Base-by-base conservation (phyloP, 2,888 invertebrate species). In the Trichopria drosophilae region DNA sequence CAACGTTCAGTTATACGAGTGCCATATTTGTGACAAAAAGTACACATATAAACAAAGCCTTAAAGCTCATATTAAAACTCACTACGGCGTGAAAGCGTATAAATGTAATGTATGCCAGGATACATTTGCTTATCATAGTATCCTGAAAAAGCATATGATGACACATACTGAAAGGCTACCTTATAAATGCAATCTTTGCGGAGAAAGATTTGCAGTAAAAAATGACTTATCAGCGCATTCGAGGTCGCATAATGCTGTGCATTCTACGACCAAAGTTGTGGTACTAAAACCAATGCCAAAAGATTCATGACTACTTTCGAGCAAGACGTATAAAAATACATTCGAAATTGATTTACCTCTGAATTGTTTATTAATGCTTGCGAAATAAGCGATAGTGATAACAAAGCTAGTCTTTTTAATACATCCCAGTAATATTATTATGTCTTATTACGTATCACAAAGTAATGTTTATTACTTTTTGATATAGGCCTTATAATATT, bases 291-390 rank as follows among this genome's bases (percentile, higher is more conserved):
- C 19, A 35, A 19, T 7, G 35, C 35, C n/a, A n/a, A n/a, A n/a
- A n/a, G n/a, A n/a, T n/a, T n/a, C n/a, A n/a, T n/a, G n/a, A n/a
- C n/a, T n/a, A n/a, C n/a, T n/a, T n/a, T n/a, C n/a, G n/a, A n/a
- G n/a, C n/a, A n/a, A n/a, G n/a, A n/a, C n/a, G n/a, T n/a, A n/a
- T n/a, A n/a, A n/a, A n/a, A n/a, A n/a, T n/a, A n/a, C n/a, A n/a
- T n/a, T n/a, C n/a, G n/a, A n/a, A n/a, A n/a, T n/a, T 26, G 15
- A 29, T 41, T 41, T 41, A 31, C 31, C 28, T 19, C 41, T 41
- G 31, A 41, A 41, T 29, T 41, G 19, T 12, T 35, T 18, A 35
- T 16, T 19, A 35, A 35, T 20, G 35, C 35, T 35, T 18, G 35
- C 7, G 18, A 19, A 20, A 12, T 6, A 20, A 35, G 20, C 31